These are phyloP conservation scores for Artibeus jamaicensis DNA, from an alignment of 2,797 vertebrate species.

Conservation along the genomic window DNA sequence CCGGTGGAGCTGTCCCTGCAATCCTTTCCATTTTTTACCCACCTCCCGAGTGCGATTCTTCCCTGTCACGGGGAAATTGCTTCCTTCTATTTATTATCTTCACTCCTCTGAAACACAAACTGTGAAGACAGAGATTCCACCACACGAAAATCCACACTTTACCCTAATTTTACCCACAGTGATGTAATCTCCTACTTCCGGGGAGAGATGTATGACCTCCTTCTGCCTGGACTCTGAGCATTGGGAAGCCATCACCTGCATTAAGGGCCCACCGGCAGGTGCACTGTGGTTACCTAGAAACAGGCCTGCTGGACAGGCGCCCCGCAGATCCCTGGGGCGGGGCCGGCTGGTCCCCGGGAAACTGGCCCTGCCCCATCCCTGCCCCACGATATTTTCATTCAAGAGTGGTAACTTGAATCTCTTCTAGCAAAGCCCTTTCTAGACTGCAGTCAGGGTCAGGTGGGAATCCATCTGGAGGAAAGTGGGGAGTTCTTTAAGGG, in stretches of 20 bases:
- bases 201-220: not conserved
- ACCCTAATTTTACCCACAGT: not conserved
- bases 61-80: not conserved
- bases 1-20: not conserved
- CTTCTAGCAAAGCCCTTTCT: not conserved
- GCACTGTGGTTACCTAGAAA: not conserved
- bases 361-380: not conserved
- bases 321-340: not conserved
- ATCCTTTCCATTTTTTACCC: not conserved
- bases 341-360: not conserved
- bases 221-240: not conserved
- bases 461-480: not conserved
- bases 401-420: not conserved
- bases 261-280: not conserved
- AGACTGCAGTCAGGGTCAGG: not conserved
- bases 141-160: not conserved
- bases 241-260: not conserved
- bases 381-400: not conserved
- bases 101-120: conserved; percentile 12
- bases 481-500: not conserved
- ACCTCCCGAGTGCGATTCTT: not conserved
- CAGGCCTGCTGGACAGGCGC: not conserved
- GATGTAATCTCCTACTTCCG: not conserved
- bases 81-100: conserved; percentile 1
- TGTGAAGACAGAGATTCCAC: not conserved